Base-by-base conservation (phyloP, 1,140 invertebrate genomes). In the Drosophila melanogaster region DNA sequence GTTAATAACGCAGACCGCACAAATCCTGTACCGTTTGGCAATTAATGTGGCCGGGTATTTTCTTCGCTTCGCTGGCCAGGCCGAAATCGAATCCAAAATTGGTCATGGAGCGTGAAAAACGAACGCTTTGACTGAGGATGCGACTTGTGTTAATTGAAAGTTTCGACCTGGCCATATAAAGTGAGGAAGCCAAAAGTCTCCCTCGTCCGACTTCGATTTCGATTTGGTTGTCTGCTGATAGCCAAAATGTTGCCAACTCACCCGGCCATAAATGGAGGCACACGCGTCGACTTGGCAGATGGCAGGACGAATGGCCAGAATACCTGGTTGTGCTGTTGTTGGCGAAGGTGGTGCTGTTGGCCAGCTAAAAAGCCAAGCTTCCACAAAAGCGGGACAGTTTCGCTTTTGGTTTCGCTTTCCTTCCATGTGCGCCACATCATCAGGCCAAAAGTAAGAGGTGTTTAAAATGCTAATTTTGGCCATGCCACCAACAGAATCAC, bases 381-480 rank as follows among this genome's bases (percentile, higher is more conserved):
- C 59, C 51, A 40, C 51, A 38, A 38, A 61, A 26, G 26, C 51
- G 24, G 59, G 59, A 61, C 59, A 66, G 66, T 69, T 56, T 47
- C 62, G 66, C 41, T 67, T 64, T 67, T 64, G 44, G 64, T 15
- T 72, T 77, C 62, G 77, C 69, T 81, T 77, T 85, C 79, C 79
- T 77, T 85, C 79, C 79, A 78, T 79, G 60, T 67, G 80, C 69
- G 59, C 64, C 83, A 67, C 70, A 85, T 86, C 77, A 86, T 78
- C 81, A 79, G 80, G 55, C 79, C 80, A 85, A 87, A 77, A 87
- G 78, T 87, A 79, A 87, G 79, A 86, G 81, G 81, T 86, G 81
- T 86, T 86, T 86, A 81, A 81, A 87, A 87, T 87, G 81, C 81
- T 87, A 86, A 86, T 86, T 86, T 86, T 74, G 73, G 61, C 81